Evolutionary conservation across 1,140 invertebrate genomes (phyloP).

Genomic region (Belonocnema kinseyi): DNA sequence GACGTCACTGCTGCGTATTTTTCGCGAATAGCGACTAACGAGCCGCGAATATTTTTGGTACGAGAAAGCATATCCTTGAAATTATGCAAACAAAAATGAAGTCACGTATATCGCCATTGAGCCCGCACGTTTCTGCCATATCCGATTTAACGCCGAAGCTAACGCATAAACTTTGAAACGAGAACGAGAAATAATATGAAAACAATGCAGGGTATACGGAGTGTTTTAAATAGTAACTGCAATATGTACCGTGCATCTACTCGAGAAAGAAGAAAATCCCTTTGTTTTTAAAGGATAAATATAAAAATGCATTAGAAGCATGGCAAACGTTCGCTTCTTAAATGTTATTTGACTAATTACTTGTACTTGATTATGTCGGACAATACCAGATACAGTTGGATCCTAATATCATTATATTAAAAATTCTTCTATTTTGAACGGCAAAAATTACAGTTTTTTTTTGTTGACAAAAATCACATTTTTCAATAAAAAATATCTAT

Average conservation of each 20-base stretch:
- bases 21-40: constrained; percentile 1
- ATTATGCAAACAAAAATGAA: constrained; percentile 21
- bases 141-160: not conserved
- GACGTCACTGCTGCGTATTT: constrained; percentile 24
- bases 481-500: too few relatives aligned
- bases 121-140: constrained; percentile 10
- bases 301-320: not conserved
- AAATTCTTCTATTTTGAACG: too few relatives aligned
- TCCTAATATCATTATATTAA: too few relatives aligned
- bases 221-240: too few relatives aligned
- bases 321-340: not conserved
- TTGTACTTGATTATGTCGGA: too few relatives aligned
- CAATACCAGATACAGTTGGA: too few relatives aligned
- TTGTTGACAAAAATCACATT: too few relatives aligned
- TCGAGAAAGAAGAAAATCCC: too few relatives aligned
- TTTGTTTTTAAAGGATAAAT: too few relatives aligned
- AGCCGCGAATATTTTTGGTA: constrained; percentile 21
- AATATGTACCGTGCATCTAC: too few relatives aligned
- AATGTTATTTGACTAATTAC: too few relatives aligned
- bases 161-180: not conserved
- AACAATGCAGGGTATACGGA: not conserved
- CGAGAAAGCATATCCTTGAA: constrained; percentile 31
- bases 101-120: constrained; percentile 13
- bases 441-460: too few relatives aligned
- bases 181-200: not conserved